These are phyloP conservation scores for Crocodylus rhombifer DNA, from an alignment of 2,797 vertebrate species.

Conservation along the genomic window DNA sequence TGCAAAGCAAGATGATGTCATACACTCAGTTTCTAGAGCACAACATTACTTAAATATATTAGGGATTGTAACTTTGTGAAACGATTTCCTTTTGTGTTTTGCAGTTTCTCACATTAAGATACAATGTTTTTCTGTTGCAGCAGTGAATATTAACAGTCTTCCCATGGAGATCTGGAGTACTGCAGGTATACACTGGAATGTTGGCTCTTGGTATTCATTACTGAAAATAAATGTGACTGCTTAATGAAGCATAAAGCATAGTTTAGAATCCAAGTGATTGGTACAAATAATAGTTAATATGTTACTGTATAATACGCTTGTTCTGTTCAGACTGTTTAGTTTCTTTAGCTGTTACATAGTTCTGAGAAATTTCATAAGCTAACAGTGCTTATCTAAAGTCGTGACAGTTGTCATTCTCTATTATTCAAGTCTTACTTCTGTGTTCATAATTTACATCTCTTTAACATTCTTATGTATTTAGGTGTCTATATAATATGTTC, in stretches of 20 bases:
- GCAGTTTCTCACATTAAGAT: neutral
- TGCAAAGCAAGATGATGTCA: neutral
- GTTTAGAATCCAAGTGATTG: slow-evolving; percentile 44
- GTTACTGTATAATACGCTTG: slow-evolving; percentile 31
- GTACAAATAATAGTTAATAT: slow-evolving; percentile 64
- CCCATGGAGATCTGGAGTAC: neutral
- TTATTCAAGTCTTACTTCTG: neutral
- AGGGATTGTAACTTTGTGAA: neutral
- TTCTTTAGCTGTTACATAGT: slow-evolving; percentile 46
- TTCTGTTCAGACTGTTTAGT: slow-evolving; percentile 54
- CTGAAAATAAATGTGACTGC: slow-evolving; percentile 54
- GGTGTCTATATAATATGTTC: neutral
- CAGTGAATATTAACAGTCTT: neutral
- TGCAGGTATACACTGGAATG: neutral
- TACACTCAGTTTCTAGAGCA: neutral
- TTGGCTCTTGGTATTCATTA: neutral
- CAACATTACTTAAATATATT: neutral
- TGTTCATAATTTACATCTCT: neutral
- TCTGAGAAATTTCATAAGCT: slow-evolving; percentile 60
- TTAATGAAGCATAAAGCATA: slow-evolving; percentile 63
- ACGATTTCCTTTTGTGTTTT: neutral
- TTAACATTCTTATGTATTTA: neutral
- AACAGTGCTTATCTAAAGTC: slow-evolving; percentile 9
- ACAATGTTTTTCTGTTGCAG: neutral
- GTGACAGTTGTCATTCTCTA: slow-evolving; percentile 31